These are phyloP conservation scores for Entomobrya multifasciata DNA, from an alignment of 2,888 invertebrate species.

Conservation along the genomic window DNA sequence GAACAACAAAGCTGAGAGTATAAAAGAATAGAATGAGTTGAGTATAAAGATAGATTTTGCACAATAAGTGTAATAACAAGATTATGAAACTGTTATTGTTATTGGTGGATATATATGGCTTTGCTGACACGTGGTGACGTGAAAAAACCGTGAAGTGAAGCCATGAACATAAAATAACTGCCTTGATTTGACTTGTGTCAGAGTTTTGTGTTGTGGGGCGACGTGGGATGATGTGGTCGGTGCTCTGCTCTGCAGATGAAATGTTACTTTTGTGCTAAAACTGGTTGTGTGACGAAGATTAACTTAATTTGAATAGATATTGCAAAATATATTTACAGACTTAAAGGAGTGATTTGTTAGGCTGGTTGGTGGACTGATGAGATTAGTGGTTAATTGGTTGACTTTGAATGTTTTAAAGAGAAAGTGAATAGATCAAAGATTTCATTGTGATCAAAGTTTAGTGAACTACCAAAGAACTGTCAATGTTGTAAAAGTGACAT, in stretches of 20 bases:
- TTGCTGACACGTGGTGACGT: slow-evolving; percentile 41
- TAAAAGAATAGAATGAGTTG: not conserved
- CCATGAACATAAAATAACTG: not conserved
- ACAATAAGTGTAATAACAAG: slow-evolving; percentile 4
- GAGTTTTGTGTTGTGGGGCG: slow-evolving; percentile 2
- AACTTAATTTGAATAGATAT: slow-evolving; percentile 18
- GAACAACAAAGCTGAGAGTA: not conserved
- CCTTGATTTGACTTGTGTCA: not conserved
- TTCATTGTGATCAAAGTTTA: too few relatives aligned
- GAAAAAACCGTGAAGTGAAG: not conserved
- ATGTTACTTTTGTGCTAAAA: not conserved
- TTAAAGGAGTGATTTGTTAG: too few relatives aligned
- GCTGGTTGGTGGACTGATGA: too few relatives aligned
- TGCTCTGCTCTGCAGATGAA: too few relatives aligned
- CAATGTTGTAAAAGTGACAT: too few relatives aligned
- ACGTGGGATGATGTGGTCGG: not conserved
- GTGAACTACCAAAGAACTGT: too few relatives aligned
- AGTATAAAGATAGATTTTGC: not conserved
- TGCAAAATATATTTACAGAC: too few relatives aligned
- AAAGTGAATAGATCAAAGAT: too few relatives aligned
- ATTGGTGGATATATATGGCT: not conserved
- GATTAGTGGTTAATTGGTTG: too few relatives aligned
- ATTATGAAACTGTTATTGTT: slow-evolving; percentile 39
- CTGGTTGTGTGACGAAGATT: not conserved
- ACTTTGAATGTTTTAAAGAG: too few relatives aligned